Conservation (phyloP, 2,113 vertebrate species). For the Sinocyclocheilus maitianheensis region DNA sequence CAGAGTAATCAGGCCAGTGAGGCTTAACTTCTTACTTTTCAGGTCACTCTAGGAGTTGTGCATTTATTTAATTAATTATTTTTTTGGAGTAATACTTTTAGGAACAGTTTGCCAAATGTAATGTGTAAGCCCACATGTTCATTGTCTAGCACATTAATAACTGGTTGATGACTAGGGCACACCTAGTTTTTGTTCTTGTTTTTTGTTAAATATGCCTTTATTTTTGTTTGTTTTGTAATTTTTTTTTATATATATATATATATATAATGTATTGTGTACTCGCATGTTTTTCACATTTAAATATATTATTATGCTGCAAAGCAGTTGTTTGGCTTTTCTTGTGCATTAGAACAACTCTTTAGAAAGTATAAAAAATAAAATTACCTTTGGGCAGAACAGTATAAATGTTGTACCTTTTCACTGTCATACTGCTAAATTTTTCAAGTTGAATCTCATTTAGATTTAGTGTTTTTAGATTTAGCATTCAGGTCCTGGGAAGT, state of each 20-base stretch:
- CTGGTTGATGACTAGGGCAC: not conserved
- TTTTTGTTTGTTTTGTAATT: not conserved
- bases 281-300: conserved; percentile 24
- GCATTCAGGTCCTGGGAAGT: too few relatives aligned
- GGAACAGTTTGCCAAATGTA: conserved; percentile 32
- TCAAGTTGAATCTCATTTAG: too few relatives aligned
- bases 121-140: not conserved
- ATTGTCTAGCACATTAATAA: conserved; percentile 9
- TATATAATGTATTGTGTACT: not conserved
- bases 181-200: conserved; percentile 18
- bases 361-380: not conserved
- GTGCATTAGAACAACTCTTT: not conserved
- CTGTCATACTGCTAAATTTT: too few relatives aligned
- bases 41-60: not conserved
- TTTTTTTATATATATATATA: not conserved
- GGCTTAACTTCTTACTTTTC: conserved; percentile 26
- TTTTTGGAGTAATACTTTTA: conserved; percentile 3
- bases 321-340: not conserved
- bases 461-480: too few relatives aligned
- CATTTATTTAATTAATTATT: not conserved
- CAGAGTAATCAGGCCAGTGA: conserved; percentile 32
- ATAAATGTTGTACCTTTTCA: not conserved
- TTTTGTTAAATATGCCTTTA: not conserved
- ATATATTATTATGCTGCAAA: conserved; percentile 31
- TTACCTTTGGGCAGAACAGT: not conserved